Conservation (phyloP, 2,888 invertebrate species). For the Toxonevra muliebris region DNA sequence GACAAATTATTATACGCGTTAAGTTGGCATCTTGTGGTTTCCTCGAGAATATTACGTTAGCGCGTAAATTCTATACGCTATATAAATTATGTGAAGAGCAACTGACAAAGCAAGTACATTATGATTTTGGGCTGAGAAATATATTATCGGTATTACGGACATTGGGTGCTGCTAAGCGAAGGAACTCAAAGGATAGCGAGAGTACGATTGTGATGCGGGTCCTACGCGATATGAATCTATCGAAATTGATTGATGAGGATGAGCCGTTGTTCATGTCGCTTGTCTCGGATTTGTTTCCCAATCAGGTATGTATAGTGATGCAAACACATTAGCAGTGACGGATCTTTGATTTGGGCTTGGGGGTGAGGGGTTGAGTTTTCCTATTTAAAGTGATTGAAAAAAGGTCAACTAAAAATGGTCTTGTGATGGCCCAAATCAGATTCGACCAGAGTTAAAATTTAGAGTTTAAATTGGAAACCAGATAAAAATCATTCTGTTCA, state of each 20-base stretch:
- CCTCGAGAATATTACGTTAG: constrained; percentile 91
- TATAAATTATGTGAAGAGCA: constrained; percentile 98
- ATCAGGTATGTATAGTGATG: constrained; percentile 69
- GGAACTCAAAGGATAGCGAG: constrained; percentile 91
- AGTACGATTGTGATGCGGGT: constrained; percentile 97
- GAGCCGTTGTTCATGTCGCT: constrained; percentile 97
- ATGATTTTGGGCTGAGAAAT: constrained; percentile 95
- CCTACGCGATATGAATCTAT: constrained; percentile 96
- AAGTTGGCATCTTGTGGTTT: constrained; percentile 97
- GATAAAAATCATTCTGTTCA: too few relatives aligned
- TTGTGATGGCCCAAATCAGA: too few relatives aligned
- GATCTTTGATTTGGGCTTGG: too few relatives aligned
- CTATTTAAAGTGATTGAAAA: too few relatives aligned
- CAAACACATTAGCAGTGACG: not conserved
- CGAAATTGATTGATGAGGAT: constrained; percentile 96
- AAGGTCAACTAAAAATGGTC: too few relatives aligned
- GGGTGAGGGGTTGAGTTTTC: too few relatives aligned
- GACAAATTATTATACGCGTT: constrained; percentile 96
- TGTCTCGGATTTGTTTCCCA: constrained; percentile 95
- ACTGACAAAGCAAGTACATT: constrained; percentile 96
- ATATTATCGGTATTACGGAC: constrained; percentile 94
- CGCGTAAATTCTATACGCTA: constrained; percentile 94
- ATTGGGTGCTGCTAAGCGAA: constrained; percentile 89
- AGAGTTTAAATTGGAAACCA: too few relatives aligned
- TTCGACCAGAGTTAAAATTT: too few relatives aligned